Evolutionary conservation across 2,113 vertebrate species (phyloP), one percentile per base, ranked within the genome.

Genomic region (Tinamus guttatus): DNA sequence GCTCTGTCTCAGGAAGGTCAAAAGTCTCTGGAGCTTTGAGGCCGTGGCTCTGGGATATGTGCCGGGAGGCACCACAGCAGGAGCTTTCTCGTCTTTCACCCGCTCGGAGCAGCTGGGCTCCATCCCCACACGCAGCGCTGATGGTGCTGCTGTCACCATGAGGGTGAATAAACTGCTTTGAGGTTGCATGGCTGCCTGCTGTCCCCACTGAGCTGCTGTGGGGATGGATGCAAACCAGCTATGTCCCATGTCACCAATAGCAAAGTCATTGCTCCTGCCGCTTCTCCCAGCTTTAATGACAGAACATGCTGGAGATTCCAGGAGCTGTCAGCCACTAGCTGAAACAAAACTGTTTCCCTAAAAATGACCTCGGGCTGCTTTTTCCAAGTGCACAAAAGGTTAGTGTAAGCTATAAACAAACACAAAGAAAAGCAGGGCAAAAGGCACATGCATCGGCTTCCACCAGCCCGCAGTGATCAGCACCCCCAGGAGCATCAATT

Each of bases 41-140:
- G 43, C 52, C 56, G 51, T 4, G 0, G 78, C 67, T 85, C 63
- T 0, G 1, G 71, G 51, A 27, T 38, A 7, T 0, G 0, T 43
- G 91, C 63, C 0, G 0, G 51, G 64, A 64, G 59, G 58, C 47
- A n/a, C 36, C 3, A 0, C 1, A 5, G 68, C 49, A 81, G 73
- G 30, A 77, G 34, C 60, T 36, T 63, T 82, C 69, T 67, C 79
- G 21, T 45, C 70, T 43, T 36, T 63, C 76, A 49, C 38, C 49
- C 4, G 0, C 79, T 43, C 34, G 1, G 9, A 47, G 43, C 90
- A 84, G 83, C 83, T 84, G 85, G 45, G 73, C 51, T 62, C 20
- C 13, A 3, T 56, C 92, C 64, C 68, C 16, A 0, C 69, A 80
- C 2, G 0, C 68, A 63, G 94, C 81, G 9, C 38, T 69, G 62